Evolutionary conservation across 23 tunicate genomes (phyloP).

Genomic region (Ascidia mentula): DNA sequence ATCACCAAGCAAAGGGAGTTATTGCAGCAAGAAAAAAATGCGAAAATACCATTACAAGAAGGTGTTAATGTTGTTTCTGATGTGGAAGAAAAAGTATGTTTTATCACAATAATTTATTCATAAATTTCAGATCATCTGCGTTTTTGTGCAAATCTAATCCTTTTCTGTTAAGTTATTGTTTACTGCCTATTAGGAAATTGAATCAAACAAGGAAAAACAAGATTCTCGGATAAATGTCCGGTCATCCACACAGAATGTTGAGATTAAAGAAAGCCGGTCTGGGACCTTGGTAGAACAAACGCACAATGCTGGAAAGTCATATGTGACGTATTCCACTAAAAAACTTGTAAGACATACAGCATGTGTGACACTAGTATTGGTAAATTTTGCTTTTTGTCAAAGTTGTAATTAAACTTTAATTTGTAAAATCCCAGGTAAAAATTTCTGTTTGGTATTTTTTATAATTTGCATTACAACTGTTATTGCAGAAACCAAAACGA

Average conservation of each 20-base stretch:
- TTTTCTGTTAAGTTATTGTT: background rate
- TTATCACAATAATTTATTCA: background rate
- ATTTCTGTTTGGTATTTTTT: background rate
- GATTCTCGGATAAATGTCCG: background rate
- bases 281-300: conserved; percentile 15
- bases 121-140: background rate
- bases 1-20: conserved; percentile 53
- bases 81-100: background rate
- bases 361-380: background rate
- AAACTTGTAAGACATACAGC: conserved; percentile 4
- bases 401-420: background rate
- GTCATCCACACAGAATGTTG: background rate
- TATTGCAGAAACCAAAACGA: conserved; percentile 19
- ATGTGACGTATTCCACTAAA: conserved; percentile 17
- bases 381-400: background rate
- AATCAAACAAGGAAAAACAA: background rate
- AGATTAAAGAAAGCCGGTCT: background rate
- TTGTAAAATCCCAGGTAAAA: background rate
- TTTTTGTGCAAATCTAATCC: background rate
- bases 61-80: background rate
- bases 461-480: background rate
- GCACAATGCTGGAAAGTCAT: conserved; percentile 16
- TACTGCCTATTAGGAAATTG: background rate
- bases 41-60: background rate
- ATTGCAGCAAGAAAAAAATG: background rate